Evolutionary conservation across 2,113 vertebrate species (phyloP).

Genomic region (Malurus cyaneus): DNA sequence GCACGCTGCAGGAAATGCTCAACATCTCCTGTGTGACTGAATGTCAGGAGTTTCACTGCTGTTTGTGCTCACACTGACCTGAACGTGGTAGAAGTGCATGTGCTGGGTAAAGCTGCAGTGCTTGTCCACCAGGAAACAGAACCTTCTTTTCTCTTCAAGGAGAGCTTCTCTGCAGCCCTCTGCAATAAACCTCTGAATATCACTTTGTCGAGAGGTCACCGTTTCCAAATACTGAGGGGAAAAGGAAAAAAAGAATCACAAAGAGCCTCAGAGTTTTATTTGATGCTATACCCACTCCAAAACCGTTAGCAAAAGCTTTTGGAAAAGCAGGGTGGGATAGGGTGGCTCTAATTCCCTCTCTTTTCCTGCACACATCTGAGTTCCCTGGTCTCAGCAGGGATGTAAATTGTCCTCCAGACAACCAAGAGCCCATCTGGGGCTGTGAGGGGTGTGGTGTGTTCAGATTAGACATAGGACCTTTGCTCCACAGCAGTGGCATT

Average conservation of each 20-base stretch:
- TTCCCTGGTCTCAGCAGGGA: neutral
- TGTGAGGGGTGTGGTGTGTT: neutral
- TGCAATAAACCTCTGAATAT: constrained; percentile 93
- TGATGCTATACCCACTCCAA: neutral
- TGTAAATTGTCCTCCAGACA: neutral
- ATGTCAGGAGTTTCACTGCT: neutral
- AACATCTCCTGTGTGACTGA: neutral
- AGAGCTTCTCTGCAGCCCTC: constrained; percentile 94
- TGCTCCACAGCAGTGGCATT: neutral
- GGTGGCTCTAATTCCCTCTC: neutral
- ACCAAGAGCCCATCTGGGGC: neutral
- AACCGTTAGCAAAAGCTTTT: neutral
- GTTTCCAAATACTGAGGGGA: constrained; percentile 85
- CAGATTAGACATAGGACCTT: neutral
- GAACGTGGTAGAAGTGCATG: constrained; percentile 83
- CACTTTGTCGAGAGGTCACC: constrained; percentile 86
- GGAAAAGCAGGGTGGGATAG: neutral
- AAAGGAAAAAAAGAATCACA: neutral
- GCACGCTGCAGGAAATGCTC: neutral
- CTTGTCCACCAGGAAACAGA: constrained; percentile 97
- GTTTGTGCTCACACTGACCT: constrained; percentile 68
- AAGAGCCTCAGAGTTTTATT: neutral
- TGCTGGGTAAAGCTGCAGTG: constrained; percentile 90
- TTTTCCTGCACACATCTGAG: neutral
- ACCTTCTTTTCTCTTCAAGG: constrained; percentile 93